These are phyloP conservation scores for Aromia moschata DNA, from an alignment of 2,888 invertebrate genomes.

Conservation along the genomic window DNA sequence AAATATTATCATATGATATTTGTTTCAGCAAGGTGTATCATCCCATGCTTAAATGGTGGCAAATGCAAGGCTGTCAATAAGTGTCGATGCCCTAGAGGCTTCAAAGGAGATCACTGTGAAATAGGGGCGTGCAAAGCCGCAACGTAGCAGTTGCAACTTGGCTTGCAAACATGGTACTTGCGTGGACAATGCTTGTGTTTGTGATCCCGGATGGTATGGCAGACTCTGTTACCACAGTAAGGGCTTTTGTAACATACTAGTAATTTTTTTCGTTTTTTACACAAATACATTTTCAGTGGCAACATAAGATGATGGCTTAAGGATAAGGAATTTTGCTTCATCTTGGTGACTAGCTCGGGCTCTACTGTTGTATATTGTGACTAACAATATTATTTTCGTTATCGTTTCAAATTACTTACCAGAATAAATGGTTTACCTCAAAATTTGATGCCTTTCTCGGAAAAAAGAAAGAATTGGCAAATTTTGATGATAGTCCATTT, in stretches of 20 bases:
- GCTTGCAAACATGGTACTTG: constrained; percentile 84
- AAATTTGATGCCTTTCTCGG: too few species aligned
- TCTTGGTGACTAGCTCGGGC: too few species aligned
- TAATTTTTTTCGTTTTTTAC: constrained; percentile 5
- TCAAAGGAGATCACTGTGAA: constrained; percentile 91
- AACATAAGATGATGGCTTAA: too few species aligned
- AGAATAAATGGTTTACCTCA: too few species aligned
- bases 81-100: constrained; percentile 86
- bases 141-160: constrained; percentile 76
- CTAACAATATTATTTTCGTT: too few species aligned
- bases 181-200: constrained; percentile 76
- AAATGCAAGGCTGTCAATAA: constrained; percentile 89
- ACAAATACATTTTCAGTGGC: constrained; percentile 39
- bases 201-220: constrained; percentile 86
- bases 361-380: too few species aligned
- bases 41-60: constrained; percentile 91
- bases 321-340: too few species aligned
- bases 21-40: constrained; percentile 65
- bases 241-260: not conserved
- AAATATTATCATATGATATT: constrained; percentile 11
- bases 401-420: too few species aligned
- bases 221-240: constrained; percentile 82
- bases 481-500: too few species aligned
- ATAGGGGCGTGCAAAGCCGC: constrained; percentile 76
- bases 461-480: too few species aligned